Evolutionary conservation across 2,888 invertebrate genomes (phyloP), one percentile per base, ranked within the genome.

Genomic region (Holacanthella duospinosa): DNA sequence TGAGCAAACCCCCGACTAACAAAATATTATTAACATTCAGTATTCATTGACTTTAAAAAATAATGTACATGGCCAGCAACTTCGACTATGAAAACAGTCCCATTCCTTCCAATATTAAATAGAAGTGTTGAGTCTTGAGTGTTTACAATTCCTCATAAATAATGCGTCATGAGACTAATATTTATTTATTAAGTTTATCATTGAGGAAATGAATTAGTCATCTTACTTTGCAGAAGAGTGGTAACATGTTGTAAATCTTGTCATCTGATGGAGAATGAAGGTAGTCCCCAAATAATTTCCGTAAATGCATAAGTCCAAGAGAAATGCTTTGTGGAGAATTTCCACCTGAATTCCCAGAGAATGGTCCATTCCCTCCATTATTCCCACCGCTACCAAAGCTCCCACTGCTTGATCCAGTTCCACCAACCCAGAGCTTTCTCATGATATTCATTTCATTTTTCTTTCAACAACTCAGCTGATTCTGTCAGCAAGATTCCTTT

Each of bases 221-320:
- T 6, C 58, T 58, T 81, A 93, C 94, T 85, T 95, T 96, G 81
- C 94, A 95, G 80, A 97, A 97, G 44, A 97, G 82, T 62, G 97
- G 97, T 76, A 99, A 82, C 93, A 99, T 94, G 78, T 93, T 93
- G 79, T 95, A 95, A 19, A 97, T 82, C 78, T 93, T 93, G 75
- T 89, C 89, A 79, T 96, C 94, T 73, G 90, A 87, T 43, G 88
- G 82, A 44, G 93, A 91, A 79, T 95, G 93, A 43, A 89, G 87
- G 76, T 93, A 94, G 78, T 96, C 96, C 60, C 89, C 86, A 78
- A 96, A 97, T 44, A 97, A 82, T 79, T 97, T 97, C 76, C 95
- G 89, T 59, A 99, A 83, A 77, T 97, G 96, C 86, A 92, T 93
- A 63, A 97, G 83, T 43, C 94, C 95, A 64, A 97, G 84, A 75